These are phyloP conservation scores for Autographa gamma DNA, from an alignment of 2,888 invertebrate species.

Conservation along the genomic window DNA sequence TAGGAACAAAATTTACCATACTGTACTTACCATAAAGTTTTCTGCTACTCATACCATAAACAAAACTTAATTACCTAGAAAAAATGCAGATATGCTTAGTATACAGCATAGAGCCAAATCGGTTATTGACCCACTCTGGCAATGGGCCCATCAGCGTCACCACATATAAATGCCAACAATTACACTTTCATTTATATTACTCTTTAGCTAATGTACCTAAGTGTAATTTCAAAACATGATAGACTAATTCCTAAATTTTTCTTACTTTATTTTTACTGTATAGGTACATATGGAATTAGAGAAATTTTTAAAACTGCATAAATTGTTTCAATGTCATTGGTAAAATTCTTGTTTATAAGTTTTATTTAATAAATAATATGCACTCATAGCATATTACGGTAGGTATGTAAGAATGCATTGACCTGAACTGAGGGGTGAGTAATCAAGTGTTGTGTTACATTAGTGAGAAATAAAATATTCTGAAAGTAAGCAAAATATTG, in stretches of 20 bases:
- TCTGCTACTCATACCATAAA: conserved; percentile 14
- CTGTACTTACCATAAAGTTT: background rate
- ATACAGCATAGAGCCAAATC: conserved; percentile 35
- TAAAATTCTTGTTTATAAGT: conserved; percentile 10
- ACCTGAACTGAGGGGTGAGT: background rate
- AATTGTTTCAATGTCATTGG: conserved; percentile 18
- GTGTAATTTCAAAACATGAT: conserved; percentile 8
- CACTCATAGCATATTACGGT: background rate
- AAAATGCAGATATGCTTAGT: conserved; percentile 57
- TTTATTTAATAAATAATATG: background rate
- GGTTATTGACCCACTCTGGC: conserved; percentile 84
- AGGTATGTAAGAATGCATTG: background rate
- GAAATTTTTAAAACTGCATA: conserved; percentile 25
- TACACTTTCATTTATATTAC: conserved; percentile 26
- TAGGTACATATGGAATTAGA: conserved; percentile 16
- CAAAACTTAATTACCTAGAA: conserved; percentile 58
- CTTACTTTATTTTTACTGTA: background rate
- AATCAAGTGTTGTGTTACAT: conserved; percentile 1
- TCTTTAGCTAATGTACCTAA: conserved; percentile 2
- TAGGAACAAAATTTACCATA: no score
- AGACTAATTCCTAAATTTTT: background rate
- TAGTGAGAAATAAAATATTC: conserved; percentile 1
- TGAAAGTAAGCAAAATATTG: background rate
- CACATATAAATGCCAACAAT: conserved; percentile 49
- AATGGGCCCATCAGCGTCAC: conserved; percentile 66